A percentile compares a stretch with the other conserved stretches of the same genome.
These are phyloP conservation scores for Muscina levida DNA, from an alignment of 2,888 invertebrate genomes.

Conservation along the genomic window DNA sequence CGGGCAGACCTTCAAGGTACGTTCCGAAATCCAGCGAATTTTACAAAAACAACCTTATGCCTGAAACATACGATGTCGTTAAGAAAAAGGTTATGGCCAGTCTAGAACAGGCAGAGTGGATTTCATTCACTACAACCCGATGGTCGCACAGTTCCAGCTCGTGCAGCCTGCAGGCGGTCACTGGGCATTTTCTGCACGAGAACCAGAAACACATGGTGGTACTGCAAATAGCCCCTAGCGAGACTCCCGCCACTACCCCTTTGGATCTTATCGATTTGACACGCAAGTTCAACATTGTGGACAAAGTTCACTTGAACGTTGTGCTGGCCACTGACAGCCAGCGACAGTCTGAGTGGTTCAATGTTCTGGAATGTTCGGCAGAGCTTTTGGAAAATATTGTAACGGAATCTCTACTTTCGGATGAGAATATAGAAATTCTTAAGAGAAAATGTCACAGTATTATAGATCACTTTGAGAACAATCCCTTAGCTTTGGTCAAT, in stretches of 20 bases:
- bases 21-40: conserved; percentile 48
- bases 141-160: conserved; percentile 48
- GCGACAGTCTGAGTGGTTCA: conserved; percentile 54
- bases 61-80: conserved; percentile 53
- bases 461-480: conserved; percentile 52
- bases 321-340: conserved; percentile 26
- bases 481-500: conserved; percentile 44
- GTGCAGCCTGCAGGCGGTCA: conserved; percentile 43
- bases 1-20: conserved; percentile 38
- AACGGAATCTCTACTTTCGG: conserved; percentile 39
- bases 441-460: conserved; percentile 57
- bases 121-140: conserved; percentile 49
- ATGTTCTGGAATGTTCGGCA: conserved; percentile 50
- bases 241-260: neutral
- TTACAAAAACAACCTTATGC: conserved; percentile 51
- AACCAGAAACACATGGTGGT: conserved; percentile 60
- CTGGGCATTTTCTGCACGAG: conserved; percentile 55
- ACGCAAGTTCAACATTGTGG: conserved; percentile 53
- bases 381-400: conserved; percentile 54
- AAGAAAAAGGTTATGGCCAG: conserved; percentile 37
- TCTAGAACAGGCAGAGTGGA: conserved; percentile 58
- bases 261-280: conserved; percentile 44
- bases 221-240: conserved; percentile 41
- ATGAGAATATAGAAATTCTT: conserved; percentile 48
- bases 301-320: conserved; percentile 59